These are phyloP conservation scores for Pseudomyrmex concolor DNA, from an alignment of 1,140 invertebrate genomes.

Conservation along the genomic window DNA sequence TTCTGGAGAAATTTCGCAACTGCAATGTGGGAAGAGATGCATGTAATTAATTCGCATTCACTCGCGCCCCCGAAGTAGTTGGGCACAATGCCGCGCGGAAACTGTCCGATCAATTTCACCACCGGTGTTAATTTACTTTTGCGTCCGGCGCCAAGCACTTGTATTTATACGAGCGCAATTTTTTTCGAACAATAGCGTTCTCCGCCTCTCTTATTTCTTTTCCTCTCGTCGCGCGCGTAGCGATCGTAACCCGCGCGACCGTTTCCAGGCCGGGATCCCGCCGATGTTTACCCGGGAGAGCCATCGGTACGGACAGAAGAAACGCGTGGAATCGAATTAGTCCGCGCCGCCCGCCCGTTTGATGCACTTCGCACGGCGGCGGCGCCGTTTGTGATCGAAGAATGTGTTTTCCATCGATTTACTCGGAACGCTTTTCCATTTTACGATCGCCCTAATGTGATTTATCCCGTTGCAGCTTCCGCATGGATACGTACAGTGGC, in stretches of 20 bases:
- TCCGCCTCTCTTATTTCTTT: background rate
- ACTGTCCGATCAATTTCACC: constrained; percentile 31
- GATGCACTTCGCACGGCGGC: constrained; percentile 18
- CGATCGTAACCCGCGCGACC: background rate
- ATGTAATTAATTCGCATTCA: constrained; percentile 50
- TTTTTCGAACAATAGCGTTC: constrained; percentile 7
- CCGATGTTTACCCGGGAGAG: background rate
- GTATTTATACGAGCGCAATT: constrained; percentile 17
- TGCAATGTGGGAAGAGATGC: background rate
- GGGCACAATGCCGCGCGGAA: constrained; percentile 14
- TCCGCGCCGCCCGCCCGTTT: background rate
- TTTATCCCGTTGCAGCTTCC: constrained; percentile 36
- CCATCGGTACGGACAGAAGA: background rate
- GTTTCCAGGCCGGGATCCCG: background rate
- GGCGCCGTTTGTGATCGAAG: background rate
- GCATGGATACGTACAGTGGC: constrained; percentile 2
- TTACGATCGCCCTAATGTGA: constrained; percentile 39
- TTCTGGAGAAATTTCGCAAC: constrained; percentile 19
- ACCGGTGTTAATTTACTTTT: constrained; percentile 22
- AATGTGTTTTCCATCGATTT: constrained; percentile 40
- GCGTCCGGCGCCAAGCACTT: background rate
- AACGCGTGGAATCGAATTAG: constrained; percentile 26
- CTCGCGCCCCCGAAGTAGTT: background rate
- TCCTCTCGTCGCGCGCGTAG: background rate
- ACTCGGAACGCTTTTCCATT: constrained; percentile 23